Evolutionary conservation across 2,888 invertebrate genomes (phyloP).

Genomic region (Orthosia cruda): DNA sequence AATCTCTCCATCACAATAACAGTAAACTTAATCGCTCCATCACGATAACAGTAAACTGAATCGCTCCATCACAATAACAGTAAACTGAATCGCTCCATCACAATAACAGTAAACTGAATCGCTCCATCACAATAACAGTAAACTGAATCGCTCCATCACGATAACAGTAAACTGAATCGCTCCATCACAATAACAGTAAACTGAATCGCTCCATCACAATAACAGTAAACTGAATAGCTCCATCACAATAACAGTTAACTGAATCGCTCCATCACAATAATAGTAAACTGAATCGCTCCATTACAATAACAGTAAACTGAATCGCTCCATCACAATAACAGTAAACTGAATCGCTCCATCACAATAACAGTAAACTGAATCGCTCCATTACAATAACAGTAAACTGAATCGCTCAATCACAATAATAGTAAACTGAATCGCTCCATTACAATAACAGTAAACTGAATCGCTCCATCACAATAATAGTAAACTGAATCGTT

Average conservation of each 20-base stretch:
- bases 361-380: too few species aligned
- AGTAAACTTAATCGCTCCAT: conserved; percentile 26
- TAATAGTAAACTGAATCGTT: too few species aligned
- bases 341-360: conserved; percentile 25
- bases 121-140: conserved; percentile 28
- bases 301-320: conserved; percentile 24
- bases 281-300: too few species aligned
- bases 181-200: conserved; percentile 34
- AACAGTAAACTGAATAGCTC: too few species aligned
- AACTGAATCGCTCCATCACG: too few species aligned
- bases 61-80: conserved; percentile 29
- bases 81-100: too few species aligned
- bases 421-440: too few species aligned
- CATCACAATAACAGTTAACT: conserved; percentile 28
- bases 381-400: too few species aligned
- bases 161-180: conserved; percentile 27
- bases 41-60: conserved; percentile 15
- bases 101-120: conserved; percentile 23
- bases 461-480: conserved; percentile 23
- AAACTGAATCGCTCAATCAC: conserved; percentile 23
- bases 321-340: conserved; percentile 38
- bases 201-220: conserved; percentile 22
- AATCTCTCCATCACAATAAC: conserved; percentile 31
- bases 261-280: conserved; percentile 23
- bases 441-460: conserved; percentile 34